phyloP scores from a whole-genome alignment of 2,888 invertebrate species.

The Lepidochrysops patricia region DNA sequence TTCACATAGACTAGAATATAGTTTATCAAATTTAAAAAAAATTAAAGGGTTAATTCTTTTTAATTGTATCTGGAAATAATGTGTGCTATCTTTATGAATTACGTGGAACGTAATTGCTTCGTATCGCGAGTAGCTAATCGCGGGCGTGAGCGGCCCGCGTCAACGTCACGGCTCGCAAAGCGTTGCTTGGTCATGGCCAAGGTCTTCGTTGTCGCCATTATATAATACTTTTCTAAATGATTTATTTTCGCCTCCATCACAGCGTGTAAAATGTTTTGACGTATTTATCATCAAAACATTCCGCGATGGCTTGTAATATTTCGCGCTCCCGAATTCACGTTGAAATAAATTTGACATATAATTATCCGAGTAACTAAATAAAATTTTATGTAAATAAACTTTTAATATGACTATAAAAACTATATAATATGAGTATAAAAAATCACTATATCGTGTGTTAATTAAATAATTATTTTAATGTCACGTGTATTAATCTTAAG shows the following conservation, averaged over 20 bases:
- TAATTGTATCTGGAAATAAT: constrained; percentile 24
- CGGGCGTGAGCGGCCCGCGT: constrained; percentile 26
- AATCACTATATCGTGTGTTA: no score
- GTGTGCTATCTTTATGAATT: constrained; percentile 14
- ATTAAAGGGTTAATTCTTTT: constrained; percentile 24
- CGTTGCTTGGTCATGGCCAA: constrained; percentile 69
- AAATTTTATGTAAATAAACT: no score
- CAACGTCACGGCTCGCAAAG: constrained; percentile 47
- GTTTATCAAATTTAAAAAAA: no score
- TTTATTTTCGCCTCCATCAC: constrained; percentile 34
- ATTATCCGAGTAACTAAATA: no score
- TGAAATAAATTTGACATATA: not conserved
- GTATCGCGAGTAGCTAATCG: constrained; percentile 38
- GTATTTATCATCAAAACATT: constrained; percentile 20
- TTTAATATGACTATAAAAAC: no score
- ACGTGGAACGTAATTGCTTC: constrained; percentile 25
- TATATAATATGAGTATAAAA: no score
- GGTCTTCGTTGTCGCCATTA: constrained; percentile 59
- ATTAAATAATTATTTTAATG: no score
- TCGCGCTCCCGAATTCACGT: not conserved
- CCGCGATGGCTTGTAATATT: not conserved
- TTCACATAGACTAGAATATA: no score
- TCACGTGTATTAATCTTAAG: no score
- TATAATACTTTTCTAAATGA: constrained; percentile 48
- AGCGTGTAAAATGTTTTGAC: constrained; percentile 25